phyloP scores from a whole-genome alignment of 2,113 vertebrate species.

The Tyto alba region DNA sequence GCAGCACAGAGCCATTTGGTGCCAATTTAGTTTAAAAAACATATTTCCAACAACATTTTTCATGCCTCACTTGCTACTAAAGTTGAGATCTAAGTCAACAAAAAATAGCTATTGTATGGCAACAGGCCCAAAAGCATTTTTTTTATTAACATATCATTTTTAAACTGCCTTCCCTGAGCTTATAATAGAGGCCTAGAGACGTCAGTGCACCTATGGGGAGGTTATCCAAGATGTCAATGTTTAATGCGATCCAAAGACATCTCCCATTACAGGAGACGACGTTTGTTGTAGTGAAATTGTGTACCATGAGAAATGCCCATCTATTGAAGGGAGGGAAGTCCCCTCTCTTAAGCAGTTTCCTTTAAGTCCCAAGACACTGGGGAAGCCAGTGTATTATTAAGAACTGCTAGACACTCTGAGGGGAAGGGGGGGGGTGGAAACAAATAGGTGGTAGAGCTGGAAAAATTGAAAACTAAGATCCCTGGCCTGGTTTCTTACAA shows the following conservation, averaged over 20 bases:
- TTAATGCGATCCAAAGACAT: conserved; percentile 44
- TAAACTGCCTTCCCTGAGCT: background rate
- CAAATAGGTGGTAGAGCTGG: background rate
- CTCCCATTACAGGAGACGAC: conserved; percentile 15
- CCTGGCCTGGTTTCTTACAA: conserved; percentile 12
- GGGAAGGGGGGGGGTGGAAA: background rate
- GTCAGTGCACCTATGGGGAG: background rate
- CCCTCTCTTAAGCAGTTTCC: background rate
- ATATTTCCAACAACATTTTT: conserved; percentile 37
- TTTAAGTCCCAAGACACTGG: background rate
- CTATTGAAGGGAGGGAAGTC: background rate
- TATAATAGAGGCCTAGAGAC: background rate
- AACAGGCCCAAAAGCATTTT: background rate
- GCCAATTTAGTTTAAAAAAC: conserved; percentile 38
- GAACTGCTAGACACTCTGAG: background rate
- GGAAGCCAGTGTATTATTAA: background rate
- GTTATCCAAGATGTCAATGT: background rate
- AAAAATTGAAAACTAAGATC: background rate
- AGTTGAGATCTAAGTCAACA: conserved; percentile 48
- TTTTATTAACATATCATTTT: background rate
- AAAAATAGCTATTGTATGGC: conserved; percentile 25
- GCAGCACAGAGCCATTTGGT: conserved; percentile 13
- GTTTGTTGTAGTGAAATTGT: background rate
- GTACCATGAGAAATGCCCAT: background rate
- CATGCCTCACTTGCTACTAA: conserved; percentile 28